Percentiles rank a stretch among this genome's conserved stretches.
phyloP scores from a whole-genome alignment of 1,140 invertebrate species.

The Apis cerana region DNA sequence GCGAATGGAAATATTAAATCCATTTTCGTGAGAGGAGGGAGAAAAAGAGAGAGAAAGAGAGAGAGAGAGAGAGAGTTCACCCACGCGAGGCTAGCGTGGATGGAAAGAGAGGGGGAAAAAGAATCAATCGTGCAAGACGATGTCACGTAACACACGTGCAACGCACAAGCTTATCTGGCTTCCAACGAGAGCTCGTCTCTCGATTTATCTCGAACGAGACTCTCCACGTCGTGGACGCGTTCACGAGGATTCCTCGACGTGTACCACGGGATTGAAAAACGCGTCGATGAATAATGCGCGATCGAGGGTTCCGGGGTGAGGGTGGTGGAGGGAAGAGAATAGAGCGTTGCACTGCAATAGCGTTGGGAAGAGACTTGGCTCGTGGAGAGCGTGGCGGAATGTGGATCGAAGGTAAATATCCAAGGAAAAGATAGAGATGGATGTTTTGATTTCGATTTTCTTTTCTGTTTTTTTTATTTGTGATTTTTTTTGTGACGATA shows the following conservation, averaged over 20 bases:
- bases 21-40: constrained; percentile 53
- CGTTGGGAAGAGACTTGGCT: background rate
- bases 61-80: too few species aligned
- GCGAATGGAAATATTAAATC: constrained; percentile 71
- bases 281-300: constrained; percentile 23
- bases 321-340: background rate
- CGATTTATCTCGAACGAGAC: constrained; percentile 31
- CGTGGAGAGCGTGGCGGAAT: background rate
- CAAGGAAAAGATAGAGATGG: background rate
- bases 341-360: background rate
- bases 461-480: too few species aligned
- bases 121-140: constrained; percentile 59
- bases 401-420: background rate
- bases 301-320: background rate
- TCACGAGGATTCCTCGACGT: background rate
- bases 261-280: constrained; percentile 3
- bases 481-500: too few species aligned
- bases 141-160: constrained; percentile 26
- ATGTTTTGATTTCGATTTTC: too few species aligned
- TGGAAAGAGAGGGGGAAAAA: constrained; percentile 24
- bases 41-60: background rate
- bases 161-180: constrained; percentile 35
- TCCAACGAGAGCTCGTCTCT: constrained; percentile 12
- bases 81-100: too few species aligned
- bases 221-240: background rate